Conservation (phyloP, 2,888 invertebrate species). For the Thelaira solivaga region DNA sequence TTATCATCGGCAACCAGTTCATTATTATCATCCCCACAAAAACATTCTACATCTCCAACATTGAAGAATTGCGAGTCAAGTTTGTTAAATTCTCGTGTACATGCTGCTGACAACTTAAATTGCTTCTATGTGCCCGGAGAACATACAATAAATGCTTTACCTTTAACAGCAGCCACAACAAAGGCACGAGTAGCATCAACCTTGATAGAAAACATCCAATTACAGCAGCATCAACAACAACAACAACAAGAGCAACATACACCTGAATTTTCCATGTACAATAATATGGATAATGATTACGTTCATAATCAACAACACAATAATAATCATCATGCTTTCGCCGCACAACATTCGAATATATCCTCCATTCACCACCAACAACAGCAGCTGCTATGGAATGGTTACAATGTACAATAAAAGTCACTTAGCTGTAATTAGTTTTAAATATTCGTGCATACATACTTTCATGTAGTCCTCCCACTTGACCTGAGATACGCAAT, state of each 20-base stretch:
- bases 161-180: conserved; percentile 11
- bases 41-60: conserved; percentile 35
- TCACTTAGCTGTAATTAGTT: conserved; percentile 44
- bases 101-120: conserved; percentile 36
- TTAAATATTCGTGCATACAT: conserved; percentile 5
- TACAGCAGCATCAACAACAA: conserved; percentile 35
- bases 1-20: conserved; percentile 34
- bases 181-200: conserved; percentile 25
- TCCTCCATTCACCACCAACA: conserved; percentile 39
- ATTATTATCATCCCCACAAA: conserved; percentile 44
- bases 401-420: conserved; percentile 52
- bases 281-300: conserved; percentile 12
- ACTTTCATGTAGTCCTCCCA: not conserved
- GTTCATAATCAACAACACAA: conserved; percentile 2
- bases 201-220: conserved; percentile 19
- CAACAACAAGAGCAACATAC: conserved; percentile 25
- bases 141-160: conserved; percentile 12
- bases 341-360: conserved; percentile 1
- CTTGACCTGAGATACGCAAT: no score
- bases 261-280: conserved; percentile 25
- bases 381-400: conserved; percentile 46
- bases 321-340: not conserved
- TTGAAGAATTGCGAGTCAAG: not conserved
- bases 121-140: conserved; percentile 45
- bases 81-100: conserved; percentile 24